These are phyloP conservation scores for Anarsia innoxiella DNA, from an alignment of 2,888 invertebrate genomes.

Conservation along the genomic window DNA sequence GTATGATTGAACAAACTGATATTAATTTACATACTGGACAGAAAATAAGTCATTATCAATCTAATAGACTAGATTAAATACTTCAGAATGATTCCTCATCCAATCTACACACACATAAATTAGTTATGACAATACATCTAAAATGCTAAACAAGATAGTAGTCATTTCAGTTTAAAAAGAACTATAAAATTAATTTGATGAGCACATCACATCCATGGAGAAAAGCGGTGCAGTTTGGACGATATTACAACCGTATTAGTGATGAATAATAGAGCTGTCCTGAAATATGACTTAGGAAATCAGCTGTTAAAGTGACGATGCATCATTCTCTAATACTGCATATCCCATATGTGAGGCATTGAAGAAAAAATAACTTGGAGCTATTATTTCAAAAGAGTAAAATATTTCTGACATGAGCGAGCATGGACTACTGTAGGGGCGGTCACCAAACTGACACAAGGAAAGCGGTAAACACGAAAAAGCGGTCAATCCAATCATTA, in stretches of 20 bases:
- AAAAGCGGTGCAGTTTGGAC: constrained; percentile 57
- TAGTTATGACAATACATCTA: constrained; percentile 7
- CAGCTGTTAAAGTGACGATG: constrained; percentile 75
- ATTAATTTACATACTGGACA: constrained; percentile 53
- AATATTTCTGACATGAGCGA: constrained; percentile 69
- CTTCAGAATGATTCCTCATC: constrained; percentile 59
- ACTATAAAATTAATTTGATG: constrained; percentile 17
- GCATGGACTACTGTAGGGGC: constrained; percentile 74
- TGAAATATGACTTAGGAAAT: constrained; percentile 68
- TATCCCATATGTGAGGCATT: constrained; percentile 72
- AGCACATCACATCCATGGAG: constrained; percentile 21
- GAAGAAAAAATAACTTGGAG: constrained; percentile 68
- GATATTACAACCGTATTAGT: constrained; percentile 62
- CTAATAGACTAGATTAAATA: constrained; percentile 53
- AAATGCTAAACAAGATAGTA: constrained; percentile 13
- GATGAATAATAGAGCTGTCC: constrained; percentile 75
- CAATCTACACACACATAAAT: constrained; percentile 52
- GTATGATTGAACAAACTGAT: constrained; percentile 55
- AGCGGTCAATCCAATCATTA: constrained; percentile 77
- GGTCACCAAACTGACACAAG: constrained; percentile 77
- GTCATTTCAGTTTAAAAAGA: constrained; percentile 16
- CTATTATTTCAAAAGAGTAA: constrained; percentile 68
- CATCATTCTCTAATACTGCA: constrained; percentile 74
- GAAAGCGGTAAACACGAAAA: constrained; percentile 77
- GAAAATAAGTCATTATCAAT: constrained; percentile 48